Evolutionary conservation across 2,888 invertebrate species (phyloP).

Genomic region (Celastrina argiolus): DNA sequence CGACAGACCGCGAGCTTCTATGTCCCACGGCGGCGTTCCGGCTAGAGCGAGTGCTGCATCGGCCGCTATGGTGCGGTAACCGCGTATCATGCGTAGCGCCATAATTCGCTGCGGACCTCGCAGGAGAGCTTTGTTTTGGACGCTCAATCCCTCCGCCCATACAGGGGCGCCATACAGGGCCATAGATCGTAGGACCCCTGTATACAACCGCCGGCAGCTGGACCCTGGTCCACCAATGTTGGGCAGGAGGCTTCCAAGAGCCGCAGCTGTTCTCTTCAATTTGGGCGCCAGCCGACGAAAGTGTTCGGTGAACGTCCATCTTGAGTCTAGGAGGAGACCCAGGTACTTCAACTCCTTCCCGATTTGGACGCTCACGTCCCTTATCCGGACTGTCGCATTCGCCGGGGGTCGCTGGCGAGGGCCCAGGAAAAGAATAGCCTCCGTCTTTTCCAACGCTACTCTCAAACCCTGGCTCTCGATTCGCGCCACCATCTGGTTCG

Average conservation of each 20-base stretch:
- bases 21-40: constrained; percentile 19
- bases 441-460: neutral
- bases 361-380: too few species aligned
- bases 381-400: too few species aligned
- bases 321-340: too few species aligned
- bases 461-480: neutral
- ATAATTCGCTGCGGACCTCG: neutral
- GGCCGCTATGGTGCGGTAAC: neutral
- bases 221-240: neutral
- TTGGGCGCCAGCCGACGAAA: too few species aligned
- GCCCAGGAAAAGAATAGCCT: neutral
- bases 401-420: too few species aligned
- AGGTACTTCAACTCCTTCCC: neutral
- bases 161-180: neutral
- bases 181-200: neutral
- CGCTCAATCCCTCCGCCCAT: too few species aligned
- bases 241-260: too few species aligned
- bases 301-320: too few species aligned
- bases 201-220: neutral
- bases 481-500: neutral
- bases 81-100: neutral
- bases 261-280: too few species aligned
- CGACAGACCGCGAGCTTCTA: constrained; percentile 2
- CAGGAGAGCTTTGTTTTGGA: neutral
- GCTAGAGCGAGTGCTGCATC: neutral